phyloP scores from a whole-genome alignment of 2,113 vertebrate genomes.

The Hippocampus abdominalis region DNA sequence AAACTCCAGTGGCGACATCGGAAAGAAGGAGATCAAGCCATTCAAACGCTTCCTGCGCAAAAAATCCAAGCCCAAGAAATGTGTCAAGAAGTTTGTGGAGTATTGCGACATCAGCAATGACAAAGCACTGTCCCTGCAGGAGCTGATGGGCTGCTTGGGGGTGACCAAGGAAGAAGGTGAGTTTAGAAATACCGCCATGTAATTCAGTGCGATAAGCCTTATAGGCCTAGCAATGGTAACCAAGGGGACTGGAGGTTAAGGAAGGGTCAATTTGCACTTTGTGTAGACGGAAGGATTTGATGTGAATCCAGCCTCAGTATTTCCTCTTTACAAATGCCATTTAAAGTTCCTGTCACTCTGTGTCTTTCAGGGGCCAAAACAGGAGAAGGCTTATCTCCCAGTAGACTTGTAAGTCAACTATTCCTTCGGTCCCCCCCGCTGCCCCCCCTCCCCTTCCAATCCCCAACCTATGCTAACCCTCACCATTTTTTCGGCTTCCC shows the following conservation, averaged over 20 bases:
- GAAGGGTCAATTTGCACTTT: background rate
- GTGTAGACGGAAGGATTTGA: background rate
- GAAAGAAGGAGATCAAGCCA: slow-evolving; percentile 96
- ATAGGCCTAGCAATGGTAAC: slow-evolving; percentile 4
- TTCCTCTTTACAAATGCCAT: slow-evolving; percentile 13
- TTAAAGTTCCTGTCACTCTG: slow-evolving; percentile 20
- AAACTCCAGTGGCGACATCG: slow-evolving; percentile 89
- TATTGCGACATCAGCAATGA: slow-evolving; percentile 91
- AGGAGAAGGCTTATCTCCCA: slow-evolving; percentile 76
- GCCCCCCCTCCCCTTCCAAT: background rate
- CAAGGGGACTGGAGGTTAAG: slow-evolving; percentile 1
- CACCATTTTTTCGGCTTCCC: background rate
- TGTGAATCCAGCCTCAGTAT: background rate
- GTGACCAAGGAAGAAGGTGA: slow-evolving; percentile 85
- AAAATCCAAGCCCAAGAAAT: slow-evolving; percentile 96
- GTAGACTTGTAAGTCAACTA: slow-evolving; percentile 81
- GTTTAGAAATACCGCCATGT: background rate
- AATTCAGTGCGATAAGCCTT: background rate
- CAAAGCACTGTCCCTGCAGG: slow-evolving; percentile 86
- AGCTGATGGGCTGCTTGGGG: slow-evolving; percentile 93
- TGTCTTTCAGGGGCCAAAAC: slow-evolving; percentile 73
- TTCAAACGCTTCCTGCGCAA: slow-evolving; percentile 93
- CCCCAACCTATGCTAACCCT: background rate
- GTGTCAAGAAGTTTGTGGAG: slow-evolving; percentile 95
- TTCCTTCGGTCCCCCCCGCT: background rate